Evolutionary conservation across 2,113 vertebrate species (phyloP).

Genomic region (Calidris pygmaea): DNA sequence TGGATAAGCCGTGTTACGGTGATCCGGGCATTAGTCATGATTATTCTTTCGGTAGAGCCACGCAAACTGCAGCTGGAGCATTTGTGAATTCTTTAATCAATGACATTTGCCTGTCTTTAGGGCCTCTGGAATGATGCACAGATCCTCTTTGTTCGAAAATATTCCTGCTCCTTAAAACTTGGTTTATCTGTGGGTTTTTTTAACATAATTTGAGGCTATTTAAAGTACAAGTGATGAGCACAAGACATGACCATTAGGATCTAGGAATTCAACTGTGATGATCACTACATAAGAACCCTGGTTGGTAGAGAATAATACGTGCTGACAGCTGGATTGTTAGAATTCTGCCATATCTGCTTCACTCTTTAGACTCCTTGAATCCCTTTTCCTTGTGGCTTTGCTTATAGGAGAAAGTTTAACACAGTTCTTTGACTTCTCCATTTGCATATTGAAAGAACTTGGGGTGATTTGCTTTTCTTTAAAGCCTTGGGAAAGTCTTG

Average conservation of each 20-base stretch:
- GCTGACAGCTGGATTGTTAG: not conserved
- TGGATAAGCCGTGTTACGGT: rapidly evolving
- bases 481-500: not conserved
- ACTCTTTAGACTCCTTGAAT: not conserved
- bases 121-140: not conserved
- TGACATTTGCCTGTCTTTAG: not conserved
- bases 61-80: not conserved
- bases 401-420: not conserved
- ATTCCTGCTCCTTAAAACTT: not conserved
- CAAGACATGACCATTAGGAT: not conserved
- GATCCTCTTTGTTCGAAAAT: not conserved
- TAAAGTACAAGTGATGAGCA: not conserved
- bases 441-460: not conserved
- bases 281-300: not conserved
- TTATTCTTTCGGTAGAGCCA: not conserved
- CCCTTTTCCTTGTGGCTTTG: not conserved
- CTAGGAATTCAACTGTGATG: not conserved
- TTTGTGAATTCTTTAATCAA: rapidly evolving
- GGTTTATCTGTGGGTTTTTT: not conserved
- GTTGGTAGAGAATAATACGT: rapidly evolving
- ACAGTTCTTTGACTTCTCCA: not conserved
- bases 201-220: not conserved
- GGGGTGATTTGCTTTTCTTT: not conserved
- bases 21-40: not conserved
- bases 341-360: not conserved